Evolutionary conservation across 2,113 vertebrate species (phyloP).

Genomic region (Mobula hypostoma): DNA sequence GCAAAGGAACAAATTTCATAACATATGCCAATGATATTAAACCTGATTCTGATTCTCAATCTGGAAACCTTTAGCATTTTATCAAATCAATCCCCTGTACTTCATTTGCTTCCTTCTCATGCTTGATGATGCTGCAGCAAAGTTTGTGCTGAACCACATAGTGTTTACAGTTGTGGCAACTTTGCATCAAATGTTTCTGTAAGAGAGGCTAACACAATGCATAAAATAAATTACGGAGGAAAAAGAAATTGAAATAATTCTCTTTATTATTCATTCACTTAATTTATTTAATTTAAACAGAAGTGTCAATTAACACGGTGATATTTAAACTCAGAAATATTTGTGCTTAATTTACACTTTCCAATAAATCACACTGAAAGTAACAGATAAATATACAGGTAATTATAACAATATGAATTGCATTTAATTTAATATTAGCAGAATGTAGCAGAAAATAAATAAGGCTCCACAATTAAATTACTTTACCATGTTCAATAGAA

Average conservation of each 20-base stretch:
- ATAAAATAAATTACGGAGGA: neutral
- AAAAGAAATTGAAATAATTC: neutral
- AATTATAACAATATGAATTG: too few species aligned
- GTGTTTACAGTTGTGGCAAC: too few species aligned
- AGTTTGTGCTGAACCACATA: neutral
- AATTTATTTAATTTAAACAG: neutral
- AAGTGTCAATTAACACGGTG: neutral
- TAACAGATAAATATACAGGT: neutral
- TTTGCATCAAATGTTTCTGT: neutral
- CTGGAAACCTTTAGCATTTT: too few species aligned
- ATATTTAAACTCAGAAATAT: neutral
- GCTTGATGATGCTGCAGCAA: neutral
- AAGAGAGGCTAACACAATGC: too few species aligned
- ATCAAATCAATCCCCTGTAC: neutral
- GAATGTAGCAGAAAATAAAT: slow-evolving; percentile 6
- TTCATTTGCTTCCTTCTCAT: neutral
- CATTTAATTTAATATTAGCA: neutral
- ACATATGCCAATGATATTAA: too few species aligned
- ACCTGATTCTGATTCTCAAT: too few species aligned
- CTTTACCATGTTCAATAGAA: neutral
- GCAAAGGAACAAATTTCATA: too few species aligned
- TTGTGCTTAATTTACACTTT: neutral
- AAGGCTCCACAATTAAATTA: neutral
- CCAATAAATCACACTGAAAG: neutral
- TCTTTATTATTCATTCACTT: neutral